Base-by-base conservation (phyloP, 2,113 vertebrate genomes). In the Mugil cephalus region DNA sequence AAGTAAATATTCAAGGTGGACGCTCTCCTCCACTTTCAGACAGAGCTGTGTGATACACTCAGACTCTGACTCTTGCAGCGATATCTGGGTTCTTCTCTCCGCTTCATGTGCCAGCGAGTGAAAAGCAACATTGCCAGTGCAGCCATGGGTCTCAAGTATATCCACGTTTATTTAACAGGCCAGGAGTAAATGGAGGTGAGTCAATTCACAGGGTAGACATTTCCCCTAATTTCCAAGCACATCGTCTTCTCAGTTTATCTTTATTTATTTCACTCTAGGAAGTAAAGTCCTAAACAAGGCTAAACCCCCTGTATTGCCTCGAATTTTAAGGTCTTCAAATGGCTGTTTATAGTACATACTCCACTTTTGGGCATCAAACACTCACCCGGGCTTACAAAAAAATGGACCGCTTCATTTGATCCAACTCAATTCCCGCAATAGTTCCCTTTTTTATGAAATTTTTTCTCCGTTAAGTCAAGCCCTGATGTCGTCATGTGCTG, bases 31-130 rank as follows among this genome's bases (percentile, higher is more conserved):
- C 51, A 40, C 64, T 74, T 77, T 24, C 4, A 50, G 47, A 74
- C 53, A 14, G 60, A 80, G 60, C 42, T 61, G 38, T 78, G 56
- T 63, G 63, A 67, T 53, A 17, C 58, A 21, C 68, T 43, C 24
- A 71, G 71, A 39, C 36, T 74, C 14, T 0, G 12, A 56, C 46
- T 58, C 72, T 69, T 61, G 58, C 21, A 53, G 47, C 42, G 42
- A 58, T 53, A 58, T 47, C 30, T 58, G 47, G 19, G 39, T 30
- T 42, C 38, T 34, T 70, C 19, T 18, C 35, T 9, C 14, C 5
- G 18, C 45, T 69, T 71, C 45, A 15, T 46, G 48, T 53, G 48
- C 18, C 30, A 30, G 34, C 21, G 65, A 79, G 42, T 24, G 46
- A 42, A 63, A 60, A 66, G 34, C 30, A 48, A 19, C 43, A 2